Evolutionary conservation across 2,888 invertebrate species (phyloP).

Genomic region (Eupithecia tripunctaria): DNA sequence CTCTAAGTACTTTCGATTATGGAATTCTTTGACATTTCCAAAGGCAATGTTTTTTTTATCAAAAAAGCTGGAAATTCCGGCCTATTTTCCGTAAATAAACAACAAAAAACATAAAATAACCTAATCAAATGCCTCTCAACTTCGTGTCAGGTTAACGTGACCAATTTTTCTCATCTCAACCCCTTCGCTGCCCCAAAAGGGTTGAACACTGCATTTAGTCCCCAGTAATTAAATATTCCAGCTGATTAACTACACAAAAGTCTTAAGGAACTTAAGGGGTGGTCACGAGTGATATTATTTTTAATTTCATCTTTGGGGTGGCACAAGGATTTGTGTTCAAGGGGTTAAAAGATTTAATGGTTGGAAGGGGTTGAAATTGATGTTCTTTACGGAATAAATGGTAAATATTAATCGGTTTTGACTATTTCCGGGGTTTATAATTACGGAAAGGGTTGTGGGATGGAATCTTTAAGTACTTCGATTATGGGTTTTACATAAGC

Average conservation of each 20-base stretch:
- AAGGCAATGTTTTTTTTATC: not conserved
- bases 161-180: conserved; percentile 41
- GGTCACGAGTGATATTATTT: conserved; percentile 72
- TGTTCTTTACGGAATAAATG: conserved; percentile 65
- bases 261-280: conserved; percentile 63
- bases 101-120: conserved; percentile 5
- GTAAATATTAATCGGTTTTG: conserved; percentile 74
- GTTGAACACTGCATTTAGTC: conserved; percentile 60
- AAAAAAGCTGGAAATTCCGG: not conserved
- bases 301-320: conserved; percentile 72
- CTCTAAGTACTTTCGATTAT: conserved; percentile 20
- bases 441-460: conserved; percentile 36
- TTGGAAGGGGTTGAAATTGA: conserved; percentile 62
- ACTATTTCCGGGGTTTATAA: conserved; percentile 50
- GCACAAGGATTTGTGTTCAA: conserved; percentile 68
- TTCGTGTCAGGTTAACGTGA: conserved; percentile 37
- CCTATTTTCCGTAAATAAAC: not conserved
- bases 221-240: conserved; percentile 81
- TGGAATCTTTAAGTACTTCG: conserved; percentile 27
- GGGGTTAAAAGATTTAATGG: conserved; percentile 67
- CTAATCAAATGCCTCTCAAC: conserved; percentile 35
- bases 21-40: not conserved
- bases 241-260: conserved; percentile 80
- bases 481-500: conserved; percentile 32
- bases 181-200: conserved; percentile 48